These are phyloP conservation scores for Gymnogyps californianus DNA, from an alignment of 2,113 vertebrate genomes.

Conservation along the genomic window DNA sequence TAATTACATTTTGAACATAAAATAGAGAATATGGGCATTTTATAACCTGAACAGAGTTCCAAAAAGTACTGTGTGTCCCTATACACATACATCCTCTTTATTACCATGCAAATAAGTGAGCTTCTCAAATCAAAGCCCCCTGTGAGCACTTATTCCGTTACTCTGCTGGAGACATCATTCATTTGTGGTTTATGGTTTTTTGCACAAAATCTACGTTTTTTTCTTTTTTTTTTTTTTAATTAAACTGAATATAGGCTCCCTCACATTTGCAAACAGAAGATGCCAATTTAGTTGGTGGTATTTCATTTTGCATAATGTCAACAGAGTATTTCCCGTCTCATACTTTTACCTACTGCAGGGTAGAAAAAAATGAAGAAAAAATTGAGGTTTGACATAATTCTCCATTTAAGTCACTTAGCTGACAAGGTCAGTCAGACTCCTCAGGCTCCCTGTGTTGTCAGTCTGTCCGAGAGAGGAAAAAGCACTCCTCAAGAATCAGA, in stretches of 20 bases:
- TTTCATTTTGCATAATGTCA: not conserved
- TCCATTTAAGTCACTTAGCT: not conserved
- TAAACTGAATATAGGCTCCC: not conserved
- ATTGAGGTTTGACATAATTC: not conserved
- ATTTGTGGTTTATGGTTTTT: not conserved
- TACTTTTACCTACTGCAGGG: not conserved
- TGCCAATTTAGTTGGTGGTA: not conserved
- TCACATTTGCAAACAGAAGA: not conserved
- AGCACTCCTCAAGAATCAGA: not conserved
- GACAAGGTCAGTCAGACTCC: not conserved
- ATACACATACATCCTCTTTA: not conserved
- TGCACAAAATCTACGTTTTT: not conserved
- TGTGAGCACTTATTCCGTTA: not conserved
- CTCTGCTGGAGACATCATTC: not conserved
- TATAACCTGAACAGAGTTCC: not conserved
- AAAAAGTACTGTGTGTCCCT: not conserved
- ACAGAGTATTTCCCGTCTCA: not conserved
- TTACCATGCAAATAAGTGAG: not conserved
- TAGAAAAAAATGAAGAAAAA: not conserved
- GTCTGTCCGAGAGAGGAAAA: not conserved
- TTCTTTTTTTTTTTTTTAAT: not conserved
- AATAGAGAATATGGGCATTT: not conserved
- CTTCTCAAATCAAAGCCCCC: not conserved
- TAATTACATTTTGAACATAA: not conserved
- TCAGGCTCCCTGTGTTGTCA: not conserved